Conservation (phyloP, 2,797 vertebrate species). For the Orientallactaga sibirica region DNA sequence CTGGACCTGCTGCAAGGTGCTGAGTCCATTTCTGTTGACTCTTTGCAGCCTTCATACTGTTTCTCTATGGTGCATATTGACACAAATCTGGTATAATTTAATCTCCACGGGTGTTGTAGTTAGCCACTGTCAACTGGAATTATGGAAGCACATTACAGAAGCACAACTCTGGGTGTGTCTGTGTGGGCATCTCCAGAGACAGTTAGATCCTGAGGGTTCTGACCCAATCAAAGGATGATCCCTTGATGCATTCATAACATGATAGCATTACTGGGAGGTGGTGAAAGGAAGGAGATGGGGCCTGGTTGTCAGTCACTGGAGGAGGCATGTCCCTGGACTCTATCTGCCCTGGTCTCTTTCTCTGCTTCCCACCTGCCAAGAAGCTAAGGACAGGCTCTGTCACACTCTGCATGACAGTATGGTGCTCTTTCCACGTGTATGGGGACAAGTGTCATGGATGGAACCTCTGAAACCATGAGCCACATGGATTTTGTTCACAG, state of each 20-base stretch:
- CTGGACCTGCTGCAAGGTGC: background rate
- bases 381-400: background rate
- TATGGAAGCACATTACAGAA: background rate
- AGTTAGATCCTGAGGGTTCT: background rate
- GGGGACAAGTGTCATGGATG: background rate
- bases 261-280: background rate
- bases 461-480: background rate
- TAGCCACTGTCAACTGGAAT: background rate
- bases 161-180: background rate
- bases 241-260: background rate
- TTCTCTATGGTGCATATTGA: background rate
- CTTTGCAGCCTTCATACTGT: background rate
- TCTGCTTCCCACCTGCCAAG: background rate
- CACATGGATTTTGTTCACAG: background rate
- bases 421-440: background rate
- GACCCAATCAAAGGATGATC: background rate
- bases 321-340: background rate
- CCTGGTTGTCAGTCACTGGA: background rate
- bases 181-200: background rate
- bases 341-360: background rate
- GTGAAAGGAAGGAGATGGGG: background rate
- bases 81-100: background rate
- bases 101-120: background rate
- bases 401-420: background rate
- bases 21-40: background rate